Evolutionary conservation across 2,113 vertebrate species (phyloP).

Genomic region (Thalassarche chlororhynchos): DNA sequence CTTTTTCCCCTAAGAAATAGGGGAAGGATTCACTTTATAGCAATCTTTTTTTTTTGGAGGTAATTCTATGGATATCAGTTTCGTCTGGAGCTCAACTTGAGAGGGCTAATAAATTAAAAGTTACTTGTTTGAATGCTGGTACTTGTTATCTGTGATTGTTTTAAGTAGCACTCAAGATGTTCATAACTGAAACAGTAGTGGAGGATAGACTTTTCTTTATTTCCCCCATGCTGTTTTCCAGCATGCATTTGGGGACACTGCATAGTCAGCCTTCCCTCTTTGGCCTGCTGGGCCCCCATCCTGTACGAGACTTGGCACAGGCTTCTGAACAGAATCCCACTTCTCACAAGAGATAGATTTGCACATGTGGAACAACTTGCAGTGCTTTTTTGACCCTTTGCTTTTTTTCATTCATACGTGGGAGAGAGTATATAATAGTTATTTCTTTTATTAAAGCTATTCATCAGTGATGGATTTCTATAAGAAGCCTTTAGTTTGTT

Average conservation of each 20-base stretch:
- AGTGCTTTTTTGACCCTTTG: neutral
- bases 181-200: neutral
- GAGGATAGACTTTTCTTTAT: neutral
- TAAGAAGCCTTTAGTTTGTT: neutral
- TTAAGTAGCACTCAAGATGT: neutral
- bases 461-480: rapidly evolving
- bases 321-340: neutral
- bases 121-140: neutral
- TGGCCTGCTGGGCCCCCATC: neutral
- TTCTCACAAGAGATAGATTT: neutral
- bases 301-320: neutral
- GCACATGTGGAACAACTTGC: neutral
- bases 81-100: neutral
- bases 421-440: neutral
- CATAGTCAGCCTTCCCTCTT: neutral
- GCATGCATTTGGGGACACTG: neutral
- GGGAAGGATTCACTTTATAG: neutral
- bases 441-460: neutral
- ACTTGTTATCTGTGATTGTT: neutral
- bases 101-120: neutral
- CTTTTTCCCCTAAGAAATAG: neutral
- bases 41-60: neutral
- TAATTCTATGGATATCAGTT: neutral
- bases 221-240: neutral
- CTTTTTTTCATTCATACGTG: neutral